phyloP scores from a whole-genome alignment of 2,113 vertebrate genomes.

The Chiloscyllium plagiosum region DNA sequence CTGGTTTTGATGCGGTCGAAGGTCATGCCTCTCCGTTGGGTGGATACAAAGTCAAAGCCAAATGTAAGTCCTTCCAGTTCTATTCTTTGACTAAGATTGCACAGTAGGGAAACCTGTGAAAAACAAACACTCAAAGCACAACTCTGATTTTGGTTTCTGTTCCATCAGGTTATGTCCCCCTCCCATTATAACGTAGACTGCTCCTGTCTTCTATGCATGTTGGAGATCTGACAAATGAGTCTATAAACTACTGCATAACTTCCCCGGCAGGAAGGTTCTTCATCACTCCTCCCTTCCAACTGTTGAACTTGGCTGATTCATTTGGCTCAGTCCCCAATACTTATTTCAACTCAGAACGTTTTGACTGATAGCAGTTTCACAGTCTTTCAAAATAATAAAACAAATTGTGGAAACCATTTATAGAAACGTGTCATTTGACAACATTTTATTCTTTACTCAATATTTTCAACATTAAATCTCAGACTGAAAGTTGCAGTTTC shows the following conservation, averaged over 20 bases:
- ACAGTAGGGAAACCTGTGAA: slow-evolving; percentile 36
- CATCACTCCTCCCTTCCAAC: slow-evolving; percentile 27
- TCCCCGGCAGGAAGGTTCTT: slow-evolving; percentile 24
- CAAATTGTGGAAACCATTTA: slow-evolving; percentile 17
- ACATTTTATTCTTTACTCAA: slow-evolving; percentile 1
- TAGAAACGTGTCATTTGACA: slow-evolving; percentile 31
- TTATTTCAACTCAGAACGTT: neutral
- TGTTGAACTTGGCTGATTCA: slow-evolving; percentile 33
- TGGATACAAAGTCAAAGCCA: slow-evolving; percentile 72
- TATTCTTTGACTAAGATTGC: slow-evolving; percentile 1
- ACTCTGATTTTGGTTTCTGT: slow-evolving; percentile 28
- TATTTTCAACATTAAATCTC: slow-evolving; percentile 17
- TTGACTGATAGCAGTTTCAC: slow-evolving; percentile 27
- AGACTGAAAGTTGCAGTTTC: neutral
- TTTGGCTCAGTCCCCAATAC: slow-evolving; percentile 13
- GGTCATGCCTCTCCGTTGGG: slow-evolving; percentile 68
- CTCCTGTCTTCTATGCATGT: slow-evolving; percentile 7
- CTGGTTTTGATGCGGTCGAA: slow-evolving; percentile 72
- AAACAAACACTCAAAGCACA: slow-evolving; percentile 36
- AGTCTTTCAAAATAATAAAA: slow-evolving; percentile 32
- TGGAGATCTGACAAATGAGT: slow-evolving; percentile 8
- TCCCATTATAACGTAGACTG: slow-evolving; percentile 18
- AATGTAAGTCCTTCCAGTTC: slow-evolving; percentile 59
- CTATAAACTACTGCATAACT: slow-evolving; percentile 25
- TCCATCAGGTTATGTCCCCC: slow-evolving; percentile 12